phyloP scores from a whole-genome alignment of 2,797 vertebrate genomes.

The Taeniopygia guttata region DNA sequence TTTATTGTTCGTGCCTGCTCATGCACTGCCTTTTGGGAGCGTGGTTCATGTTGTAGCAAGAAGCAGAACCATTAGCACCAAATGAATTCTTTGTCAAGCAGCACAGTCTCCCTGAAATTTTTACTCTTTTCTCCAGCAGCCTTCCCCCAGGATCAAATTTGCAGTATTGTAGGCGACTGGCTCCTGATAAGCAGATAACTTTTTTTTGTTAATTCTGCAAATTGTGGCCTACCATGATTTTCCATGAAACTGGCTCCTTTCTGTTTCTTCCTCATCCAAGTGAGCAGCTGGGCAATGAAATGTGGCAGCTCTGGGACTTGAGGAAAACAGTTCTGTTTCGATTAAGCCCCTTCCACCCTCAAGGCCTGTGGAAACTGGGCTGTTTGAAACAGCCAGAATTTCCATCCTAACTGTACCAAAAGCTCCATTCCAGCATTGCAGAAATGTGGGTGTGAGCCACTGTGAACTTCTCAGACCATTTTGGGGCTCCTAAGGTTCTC shows the following conservation, averaged over 20 bases:
- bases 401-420: not conserved
- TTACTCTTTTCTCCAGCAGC: not conserved
- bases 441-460: not conserved
- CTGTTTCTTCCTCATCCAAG: not conserved
- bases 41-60: slow-evolving; percentile 27
- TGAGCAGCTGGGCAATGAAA: not conserved
- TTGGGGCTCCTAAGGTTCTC: not conserved
- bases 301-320: not conserved
- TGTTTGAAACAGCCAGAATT: not conserved
- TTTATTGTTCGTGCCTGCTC: slow-evolving; percentile 44
- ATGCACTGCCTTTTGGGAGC: slow-evolving; percentile 23
- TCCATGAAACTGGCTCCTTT: not conserved
- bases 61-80: slow-evolving; percentile 2
- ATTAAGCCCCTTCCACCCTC: not conserved
- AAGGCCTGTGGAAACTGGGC: not conserved
- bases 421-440: not conserved
- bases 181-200: not conserved
- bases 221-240: not conserved
- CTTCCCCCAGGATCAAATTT: not conserved
- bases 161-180: not conserved
- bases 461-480: not conserved
- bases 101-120: not conserved
- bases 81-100: slow-evolving; percentile 18
- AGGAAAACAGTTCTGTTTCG: not conserved
- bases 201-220: not conserved